These are phyloP conservation scores for Entelurus aequoreus DNA, from an alignment of 2,113 vertebrate species.

Conservation along the genomic window DNA sequence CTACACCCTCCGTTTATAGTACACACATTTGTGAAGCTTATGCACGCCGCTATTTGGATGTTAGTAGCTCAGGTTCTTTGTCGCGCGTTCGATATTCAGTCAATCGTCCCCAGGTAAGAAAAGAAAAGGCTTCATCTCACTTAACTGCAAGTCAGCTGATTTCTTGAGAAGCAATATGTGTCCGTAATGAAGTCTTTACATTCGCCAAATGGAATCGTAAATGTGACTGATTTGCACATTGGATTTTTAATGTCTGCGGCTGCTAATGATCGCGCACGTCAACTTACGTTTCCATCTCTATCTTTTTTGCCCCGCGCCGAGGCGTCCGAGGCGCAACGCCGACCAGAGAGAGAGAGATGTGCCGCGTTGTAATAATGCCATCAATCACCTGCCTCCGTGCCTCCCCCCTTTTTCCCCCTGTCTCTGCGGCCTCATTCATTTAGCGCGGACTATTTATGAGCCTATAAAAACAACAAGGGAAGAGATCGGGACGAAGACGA, in stretches of 20 bases:
- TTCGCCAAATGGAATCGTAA: neutral
- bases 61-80: too few relatives aligned
- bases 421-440: constrained; percentile 66
- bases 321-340: constrained; percentile 57
- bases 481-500: constrained; percentile 26
- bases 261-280: neutral
- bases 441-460: constrained; percentile 61
- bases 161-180: neutral
- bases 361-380: constrained; percentile 66
- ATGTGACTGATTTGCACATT: neutral
- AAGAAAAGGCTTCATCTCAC: constrained; percentile 65
- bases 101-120: constrained; percentile 71
- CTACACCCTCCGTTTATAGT: too few relatives aligned
- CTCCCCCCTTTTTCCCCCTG: constrained; percentile 45
- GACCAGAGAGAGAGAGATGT: constrained; percentile 66
- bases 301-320: constrained; percentile 1
- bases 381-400: constrained; percentile 66
- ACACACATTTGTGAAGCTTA: too few relatives aligned
- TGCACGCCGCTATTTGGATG: too few relatives aligned
- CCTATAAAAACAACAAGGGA: constrained; percentile 55
- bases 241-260: neutral
- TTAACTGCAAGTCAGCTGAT: constrained; percentile 60
- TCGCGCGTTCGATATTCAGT: constrained; percentile 26
- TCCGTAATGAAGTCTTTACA: neutral
- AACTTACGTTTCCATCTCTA: neutral